Evolutionary conservation across 2,113 vertebrate species (phyloP).

Genomic region (Patagioenas fasciata): DNA sequence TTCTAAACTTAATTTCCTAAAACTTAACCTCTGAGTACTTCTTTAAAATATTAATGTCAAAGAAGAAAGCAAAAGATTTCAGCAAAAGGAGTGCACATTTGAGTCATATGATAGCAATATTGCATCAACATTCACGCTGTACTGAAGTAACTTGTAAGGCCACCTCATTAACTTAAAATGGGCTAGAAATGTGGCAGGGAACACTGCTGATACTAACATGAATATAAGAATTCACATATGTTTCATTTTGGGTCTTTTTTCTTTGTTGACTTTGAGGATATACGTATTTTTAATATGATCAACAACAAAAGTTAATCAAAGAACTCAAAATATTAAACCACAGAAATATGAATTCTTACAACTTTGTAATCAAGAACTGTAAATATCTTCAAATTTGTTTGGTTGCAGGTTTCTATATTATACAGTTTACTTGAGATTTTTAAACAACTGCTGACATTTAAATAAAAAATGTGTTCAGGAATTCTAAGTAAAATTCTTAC

Average conservation of each 20-base stretch:
- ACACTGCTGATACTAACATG: not conserved
- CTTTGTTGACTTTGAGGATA: not conserved
- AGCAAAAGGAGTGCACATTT: not conserved
- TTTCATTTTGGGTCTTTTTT: not conserved
- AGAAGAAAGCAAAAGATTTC: not conserved
- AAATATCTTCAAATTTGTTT: not conserved
- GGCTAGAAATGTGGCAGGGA: not conserved
- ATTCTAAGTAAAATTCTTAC: not conserved
- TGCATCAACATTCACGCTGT: not conserved
- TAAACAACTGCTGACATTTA: not conserved
- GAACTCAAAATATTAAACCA: not conserved
- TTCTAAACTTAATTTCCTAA: not conserved
- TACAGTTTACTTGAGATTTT: not conserved
- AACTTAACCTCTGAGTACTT: not conserved
- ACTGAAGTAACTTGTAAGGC: not conserved
- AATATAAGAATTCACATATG: not conserved
- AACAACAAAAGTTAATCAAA: constrained; percentile 37
- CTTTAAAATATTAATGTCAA: not conserved
- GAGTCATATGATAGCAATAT: not conserved
- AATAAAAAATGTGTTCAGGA: not conserved
- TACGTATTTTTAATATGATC: not conserved
- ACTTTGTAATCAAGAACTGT: not conserved
- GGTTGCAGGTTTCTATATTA: not conserved
- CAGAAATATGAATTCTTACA: constrained; percentile 53
- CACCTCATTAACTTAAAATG: not conserved